Conservation (phyloP, 1,140 invertebrate genomes). For the Diachasma alloeum region DNA sequence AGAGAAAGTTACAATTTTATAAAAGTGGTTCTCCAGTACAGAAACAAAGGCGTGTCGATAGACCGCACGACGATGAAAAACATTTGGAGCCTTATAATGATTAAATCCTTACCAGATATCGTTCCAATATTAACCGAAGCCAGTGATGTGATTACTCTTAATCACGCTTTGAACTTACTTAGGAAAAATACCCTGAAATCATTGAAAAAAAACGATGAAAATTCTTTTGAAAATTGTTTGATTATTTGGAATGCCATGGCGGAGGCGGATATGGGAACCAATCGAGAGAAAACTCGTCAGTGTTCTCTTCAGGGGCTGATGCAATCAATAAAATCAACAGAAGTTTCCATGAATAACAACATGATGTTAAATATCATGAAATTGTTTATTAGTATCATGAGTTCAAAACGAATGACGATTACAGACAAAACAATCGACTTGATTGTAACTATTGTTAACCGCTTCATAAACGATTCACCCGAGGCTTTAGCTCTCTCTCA, state of each 20-base stretch:
- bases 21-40: conserved; percentile 37
- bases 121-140: conserved; percentile 34
- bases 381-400: conserved; percentile 32
- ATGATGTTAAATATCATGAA: conserved; percentile 31
- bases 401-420: conserved; percentile 33
- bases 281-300: conserved; percentile 32
- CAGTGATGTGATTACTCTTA: conserved; percentile 29
- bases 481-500: conserved; percentile 16
- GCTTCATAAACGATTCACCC: background rate
- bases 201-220: conserved; percentile 22
- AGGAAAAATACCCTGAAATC: conserved; percentile 29
- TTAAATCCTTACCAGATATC: conserved; percentile 34
- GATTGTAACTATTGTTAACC: conserved; percentile 25
- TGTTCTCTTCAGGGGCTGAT: conserved; percentile 14
- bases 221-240: conserved; percentile 33
- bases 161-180: conserved; percentile 27
- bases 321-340: conserved; percentile 21
- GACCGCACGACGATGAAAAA: conserved; percentile 21
- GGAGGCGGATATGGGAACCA: conserved; percentile 34
- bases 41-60: conserved; percentile 30
- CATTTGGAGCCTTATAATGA: conserved; percentile 39
- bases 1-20: conserved; percentile 39
- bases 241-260: conserved; percentile 38
- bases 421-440: conserved; percentile 36
- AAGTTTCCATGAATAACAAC: conserved; percentile 12